Base-by-base conservation (phyloP, 2,888 invertebrate genomes). In the Heteromyza rotundicornis region DNA sequence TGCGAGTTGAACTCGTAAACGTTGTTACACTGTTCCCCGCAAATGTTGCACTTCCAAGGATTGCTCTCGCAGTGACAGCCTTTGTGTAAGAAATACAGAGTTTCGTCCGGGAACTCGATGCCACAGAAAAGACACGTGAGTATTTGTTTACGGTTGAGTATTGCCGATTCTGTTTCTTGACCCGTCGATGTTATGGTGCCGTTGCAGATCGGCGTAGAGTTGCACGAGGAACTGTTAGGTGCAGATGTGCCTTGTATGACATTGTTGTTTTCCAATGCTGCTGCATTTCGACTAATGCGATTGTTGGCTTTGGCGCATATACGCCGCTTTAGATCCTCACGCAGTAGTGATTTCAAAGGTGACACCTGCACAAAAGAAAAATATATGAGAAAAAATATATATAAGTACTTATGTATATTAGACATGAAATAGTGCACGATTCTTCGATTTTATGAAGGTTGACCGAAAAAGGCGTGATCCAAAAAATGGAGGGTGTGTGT, bases 1-100 rank as follows among this genome's bases (percentile, higher is more conserved):
- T 96, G 96, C 74, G 95, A 94, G 86, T 96, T 96, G 86, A 98
- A 98, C 84, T 97, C 96, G 85, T 97, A 97, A 59, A 96, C 92
- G 80, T 96, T 95, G 83, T 91, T 92, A 84, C 95, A 95, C 81
- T 93, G 92, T 83, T 95, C 94, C 54, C 97, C 97, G 84, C 98
- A 98, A 73, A 98, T 94, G 85, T 98, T 98, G 84, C 97, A 97
- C 85, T 96, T 96, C 88, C 88, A 98, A 1, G 98, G 97, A 85
- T 97, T 96, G 70, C 94, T 92, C 80, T 96, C 95, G 72, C 96
- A 96, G 85, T 98, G 98, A 82, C 98, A 95, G 70, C 97, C 97
- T 86, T 97, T 97, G 86, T 98, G 98, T 69, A 98, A 87, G 85
- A 97, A 95, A 85, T 96, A 97, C 61, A 98, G 87, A 0, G 97